Conservation (phyloP, 2,888 invertebrate species). For the Lasioglossum pauxillum region DNA sequence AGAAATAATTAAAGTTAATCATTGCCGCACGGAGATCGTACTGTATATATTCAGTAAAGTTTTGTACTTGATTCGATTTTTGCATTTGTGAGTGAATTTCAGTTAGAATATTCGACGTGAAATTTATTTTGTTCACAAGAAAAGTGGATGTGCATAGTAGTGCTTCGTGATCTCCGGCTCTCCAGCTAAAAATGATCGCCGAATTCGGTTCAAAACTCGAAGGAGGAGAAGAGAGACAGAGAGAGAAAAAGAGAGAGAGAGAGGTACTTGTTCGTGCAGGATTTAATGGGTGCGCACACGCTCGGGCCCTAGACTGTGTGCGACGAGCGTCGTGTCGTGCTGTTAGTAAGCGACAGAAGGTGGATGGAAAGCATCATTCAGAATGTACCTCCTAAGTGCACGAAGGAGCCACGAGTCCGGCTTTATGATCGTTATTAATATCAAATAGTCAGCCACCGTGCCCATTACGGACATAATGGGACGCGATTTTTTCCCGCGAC, state of each 20-base stretch:
- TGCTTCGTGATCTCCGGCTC: not conserved
- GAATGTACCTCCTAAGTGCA: slow-evolving; percentile 67
- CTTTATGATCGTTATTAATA: slow-evolving; percentile 76
- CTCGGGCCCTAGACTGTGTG: slow-evolving; percentile 48
- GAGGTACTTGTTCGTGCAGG: slow-evolving; percentile 4
- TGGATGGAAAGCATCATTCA: slow-evolving; percentile 74
- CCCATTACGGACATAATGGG: slow-evolving; percentile 73
- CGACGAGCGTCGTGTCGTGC: slow-evolving; percentile 66
- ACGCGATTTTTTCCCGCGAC: slow-evolving; percentile 73
- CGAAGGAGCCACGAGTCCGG: slow-evolving; percentile 65
- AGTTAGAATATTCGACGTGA: not conserved
- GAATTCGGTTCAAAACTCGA: slow-evolving; percentile 30
- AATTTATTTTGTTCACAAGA: not conserved
- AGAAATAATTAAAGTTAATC: not conserved
- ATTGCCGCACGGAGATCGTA: not conserved
- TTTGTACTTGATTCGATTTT: not conserved
- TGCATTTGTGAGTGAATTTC: not conserved
- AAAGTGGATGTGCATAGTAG: not conserved
- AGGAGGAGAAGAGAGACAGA: not conserved
- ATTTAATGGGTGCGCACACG: slow-evolving; percentile 1
- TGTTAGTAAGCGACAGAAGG: slow-evolving; percentile 73
- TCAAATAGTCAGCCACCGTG: slow-evolving; percentile 74
- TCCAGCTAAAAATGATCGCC: slow-evolving; percentile 18
- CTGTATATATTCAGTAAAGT: not conserved
- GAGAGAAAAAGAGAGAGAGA: not conserved